A percentile compares a stretch with the other conserved stretches of the same genome.
Evolutionary conservation across 2,888 invertebrate genomes (phyloP).

Genomic region (Tipula confusa): DNA sequence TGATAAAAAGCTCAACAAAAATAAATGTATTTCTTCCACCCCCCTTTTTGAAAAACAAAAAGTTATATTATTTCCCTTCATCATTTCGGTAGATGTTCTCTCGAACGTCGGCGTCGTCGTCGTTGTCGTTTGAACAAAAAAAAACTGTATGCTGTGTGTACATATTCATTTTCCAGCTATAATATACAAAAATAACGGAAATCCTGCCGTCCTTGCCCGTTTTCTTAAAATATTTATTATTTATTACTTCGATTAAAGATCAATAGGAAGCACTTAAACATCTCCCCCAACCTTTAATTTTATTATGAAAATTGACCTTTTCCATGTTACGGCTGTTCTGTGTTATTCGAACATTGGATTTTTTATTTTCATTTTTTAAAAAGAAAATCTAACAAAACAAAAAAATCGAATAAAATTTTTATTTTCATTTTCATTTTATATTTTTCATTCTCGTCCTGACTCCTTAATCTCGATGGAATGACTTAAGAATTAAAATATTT

Average conservation of each 20-base stretch:
- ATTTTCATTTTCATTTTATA: background rate
- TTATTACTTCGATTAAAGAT: constrained; percentile 25
- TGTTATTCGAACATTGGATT: background rate
- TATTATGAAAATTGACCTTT: constrained; percentile 3
- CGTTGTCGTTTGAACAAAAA: background rate
- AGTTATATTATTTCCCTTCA: background rate
- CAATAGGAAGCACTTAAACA: constrained; percentile 20
- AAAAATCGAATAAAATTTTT: background rate
- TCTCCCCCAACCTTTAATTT: background rate
- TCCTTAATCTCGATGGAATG: background rate
- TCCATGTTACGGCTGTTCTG: background rate
- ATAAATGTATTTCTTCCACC: background rate
- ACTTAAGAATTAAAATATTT: constrained; percentile 9
- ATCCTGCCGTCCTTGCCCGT: constrained; percentile 1
- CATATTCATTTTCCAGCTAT: background rate
- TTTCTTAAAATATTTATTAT: background rate
- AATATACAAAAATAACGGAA: constrained; percentile 3
- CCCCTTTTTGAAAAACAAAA: background rate
- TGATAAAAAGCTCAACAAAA: background rate
- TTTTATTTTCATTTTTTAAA: background rate
- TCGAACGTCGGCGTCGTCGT: too few species aligned
- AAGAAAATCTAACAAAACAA: background rate
- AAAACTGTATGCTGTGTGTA: background rate
- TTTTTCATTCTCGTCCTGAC: background rate
- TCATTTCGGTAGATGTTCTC: background rate